Conservation (phyloP, 2,113 vertebrate species). For the Mandrillus leucophaeus region DNA sequence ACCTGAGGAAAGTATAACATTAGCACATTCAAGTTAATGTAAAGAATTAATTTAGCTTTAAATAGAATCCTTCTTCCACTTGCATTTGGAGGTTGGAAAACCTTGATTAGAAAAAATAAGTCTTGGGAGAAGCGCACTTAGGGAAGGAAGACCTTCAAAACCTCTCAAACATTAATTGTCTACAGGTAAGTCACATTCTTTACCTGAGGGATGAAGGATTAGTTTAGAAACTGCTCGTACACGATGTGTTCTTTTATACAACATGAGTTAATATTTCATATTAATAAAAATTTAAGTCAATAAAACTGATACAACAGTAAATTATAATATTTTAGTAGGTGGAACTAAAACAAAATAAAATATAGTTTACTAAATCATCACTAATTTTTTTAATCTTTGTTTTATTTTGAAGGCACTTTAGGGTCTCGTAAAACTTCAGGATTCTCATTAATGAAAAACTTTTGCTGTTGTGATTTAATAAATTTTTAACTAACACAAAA, state of each 20-base stretch:
- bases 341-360: not conserved
- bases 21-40: not conserved
- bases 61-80: not conserved
- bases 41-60: not conserved
- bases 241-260: not conserved
- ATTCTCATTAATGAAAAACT: constrained; percentile 10
- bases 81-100: not conserved
- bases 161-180: not conserved
- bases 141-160: not conserved
- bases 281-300: not conserved
- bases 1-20: not conserved
- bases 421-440: not conserved
- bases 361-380: not conserved
- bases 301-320: not conserved
- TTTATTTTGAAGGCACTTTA: not conserved
- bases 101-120: not conserved
- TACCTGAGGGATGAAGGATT: not conserved
- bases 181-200: not conserved
- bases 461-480: not conserved
- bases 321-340: not conserved
- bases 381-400: not conserved
- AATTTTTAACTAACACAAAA: not conserved
- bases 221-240: not conserved
- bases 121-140: not conserved
- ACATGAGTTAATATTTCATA: not conserved